phyloP scores from a whole-genome alignment of 2,888 invertebrate species.

The Calameuta pallipes region DNA sequence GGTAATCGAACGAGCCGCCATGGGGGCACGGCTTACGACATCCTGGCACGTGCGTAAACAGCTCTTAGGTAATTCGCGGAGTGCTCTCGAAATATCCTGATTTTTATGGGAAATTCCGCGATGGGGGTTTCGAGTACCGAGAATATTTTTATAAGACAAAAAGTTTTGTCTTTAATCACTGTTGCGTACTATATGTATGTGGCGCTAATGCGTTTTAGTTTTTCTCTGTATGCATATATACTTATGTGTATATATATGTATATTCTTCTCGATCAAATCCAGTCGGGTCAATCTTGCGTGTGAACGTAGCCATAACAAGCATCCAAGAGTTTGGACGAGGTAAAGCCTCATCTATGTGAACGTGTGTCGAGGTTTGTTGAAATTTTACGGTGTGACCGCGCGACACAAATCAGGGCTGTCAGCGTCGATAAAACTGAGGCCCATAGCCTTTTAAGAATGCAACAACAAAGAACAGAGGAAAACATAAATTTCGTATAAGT shows the following conservation, averaged over 20 bases:
- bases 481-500: slow-evolving; percentile 18
- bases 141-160: background rate
- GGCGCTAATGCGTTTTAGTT: background rate
- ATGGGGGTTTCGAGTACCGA: background rate
- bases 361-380: slow-evolving; percentile 4
- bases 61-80: slow-evolving; percentile 43
- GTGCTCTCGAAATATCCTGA: slow-evolving; percentile 43
- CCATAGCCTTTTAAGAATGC: background rate
- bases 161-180: background rate
- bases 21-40: slow-evolving; percentile 52
- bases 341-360: background rate
- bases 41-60: slow-evolving; percentile 66
- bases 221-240: background rate
- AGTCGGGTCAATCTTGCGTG: background rate
- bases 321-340: background rate
- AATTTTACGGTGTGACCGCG: slow-evolving; percentile 12
- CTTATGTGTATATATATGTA: background rate
- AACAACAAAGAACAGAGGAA: slow-evolving; percentile 23
- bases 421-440: slow-evolving; percentile 12
- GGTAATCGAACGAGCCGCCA: slow-evolving; percentile 44
- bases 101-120: slow-evolving; percentile 23
- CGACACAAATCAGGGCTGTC: slow-evolving; percentile 13
- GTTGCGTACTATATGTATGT: background rate
- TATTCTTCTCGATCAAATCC: background rate
- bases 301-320: slow-evolving; percentile 7